phyloP scores from a whole-genome alignment of 2,797 vertebrate genomes.

The Gadopsis marmoratus region DNA sequence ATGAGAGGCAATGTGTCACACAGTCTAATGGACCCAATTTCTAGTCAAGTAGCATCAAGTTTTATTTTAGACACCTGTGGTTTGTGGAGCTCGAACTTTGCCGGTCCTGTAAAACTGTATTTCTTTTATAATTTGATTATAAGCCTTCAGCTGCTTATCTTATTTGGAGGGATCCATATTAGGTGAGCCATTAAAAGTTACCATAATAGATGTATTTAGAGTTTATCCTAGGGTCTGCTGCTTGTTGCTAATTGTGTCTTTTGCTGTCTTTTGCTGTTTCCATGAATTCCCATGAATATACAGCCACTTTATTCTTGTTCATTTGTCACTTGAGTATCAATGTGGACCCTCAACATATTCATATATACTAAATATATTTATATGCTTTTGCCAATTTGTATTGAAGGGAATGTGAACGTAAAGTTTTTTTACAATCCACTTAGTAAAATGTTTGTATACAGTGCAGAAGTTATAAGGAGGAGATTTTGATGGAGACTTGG shows the following conservation, averaged over 20 bases:
- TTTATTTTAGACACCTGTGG: constrained; percentile 20
- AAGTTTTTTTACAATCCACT: no score
- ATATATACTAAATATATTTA: not conserved
- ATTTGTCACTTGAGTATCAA: not conserved
- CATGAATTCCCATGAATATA: not conserved
- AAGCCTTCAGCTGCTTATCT: not conserved
- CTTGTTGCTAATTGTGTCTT: not conserved
- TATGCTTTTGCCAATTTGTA: no score
- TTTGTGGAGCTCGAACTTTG: constrained; percentile 4
- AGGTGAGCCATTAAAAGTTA: constrained; percentile 2
- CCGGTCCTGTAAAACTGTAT: not conserved
- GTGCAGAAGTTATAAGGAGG: no score
- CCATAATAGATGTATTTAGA: not conserved
- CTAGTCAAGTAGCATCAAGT: constrained; percentile 11
- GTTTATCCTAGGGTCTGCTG: not conserved
- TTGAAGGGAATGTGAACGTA: not conserved
- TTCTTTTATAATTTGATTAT: not conserved
- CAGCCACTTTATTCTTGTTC: not conserved
- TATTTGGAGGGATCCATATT: not conserved
- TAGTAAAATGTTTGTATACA: no score
- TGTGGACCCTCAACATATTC: not conserved
- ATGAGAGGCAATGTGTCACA: not conserved
- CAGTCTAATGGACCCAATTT: constrained; percentile 27
- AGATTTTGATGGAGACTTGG: not conserved
- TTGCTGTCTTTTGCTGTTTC: not conserved